A percentile compares a stretch with the other conserved stretches of the same genome.
Evolutionary conservation across 2,888 invertebrate genomes (phyloP).

Genomic region (Cabera pusaria): DNA sequence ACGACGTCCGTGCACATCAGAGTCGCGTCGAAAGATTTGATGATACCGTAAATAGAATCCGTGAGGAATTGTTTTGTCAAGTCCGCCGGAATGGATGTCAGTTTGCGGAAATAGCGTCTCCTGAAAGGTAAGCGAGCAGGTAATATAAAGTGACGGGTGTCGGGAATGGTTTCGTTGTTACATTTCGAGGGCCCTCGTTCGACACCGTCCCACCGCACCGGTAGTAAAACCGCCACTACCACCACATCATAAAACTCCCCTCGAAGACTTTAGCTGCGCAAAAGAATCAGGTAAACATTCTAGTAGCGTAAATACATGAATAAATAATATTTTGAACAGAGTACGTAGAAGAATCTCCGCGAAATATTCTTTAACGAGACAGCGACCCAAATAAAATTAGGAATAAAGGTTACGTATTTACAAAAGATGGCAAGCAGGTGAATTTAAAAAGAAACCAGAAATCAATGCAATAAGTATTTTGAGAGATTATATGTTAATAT

Average conservation of each 20-base stretch:
- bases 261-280: conserved; percentile 45
- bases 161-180: conserved; percentile 51
- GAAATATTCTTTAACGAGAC: conserved; percentile 37
- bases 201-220: conserved; percentile 45
- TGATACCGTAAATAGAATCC: conserved; percentile 48
- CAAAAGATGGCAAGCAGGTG: conserved; percentile 32
- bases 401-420: conserved; percentile 41
- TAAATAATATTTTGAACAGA: conserved; percentile 23
- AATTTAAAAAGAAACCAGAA: too few relatives aligned
- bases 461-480: too few relatives aligned
- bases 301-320: conserved; percentile 30
- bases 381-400: conserved; percentile 42
- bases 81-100: conserved; percentile 34
- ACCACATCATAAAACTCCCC: conserved; percentile 64
- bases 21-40: conserved; percentile 56
- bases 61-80: conserved; percentile 35
- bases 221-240: conserved; percentile 67
- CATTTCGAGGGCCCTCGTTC: conserved; percentile 57
- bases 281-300: conserved; percentile 35
- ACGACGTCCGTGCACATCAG: conserved; percentile 48
- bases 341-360: conserved; percentile 32
- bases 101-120: conserved; percentile 39
- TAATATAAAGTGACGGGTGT: conserved; percentile 47
- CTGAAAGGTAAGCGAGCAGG: conserved; percentile 42
- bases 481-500: conserved; percentile 3